Evolutionary conservation across 2,113 vertebrate genomes (phyloP).

Genomic region (Cryptoleucopteryx plumbea): DNA sequence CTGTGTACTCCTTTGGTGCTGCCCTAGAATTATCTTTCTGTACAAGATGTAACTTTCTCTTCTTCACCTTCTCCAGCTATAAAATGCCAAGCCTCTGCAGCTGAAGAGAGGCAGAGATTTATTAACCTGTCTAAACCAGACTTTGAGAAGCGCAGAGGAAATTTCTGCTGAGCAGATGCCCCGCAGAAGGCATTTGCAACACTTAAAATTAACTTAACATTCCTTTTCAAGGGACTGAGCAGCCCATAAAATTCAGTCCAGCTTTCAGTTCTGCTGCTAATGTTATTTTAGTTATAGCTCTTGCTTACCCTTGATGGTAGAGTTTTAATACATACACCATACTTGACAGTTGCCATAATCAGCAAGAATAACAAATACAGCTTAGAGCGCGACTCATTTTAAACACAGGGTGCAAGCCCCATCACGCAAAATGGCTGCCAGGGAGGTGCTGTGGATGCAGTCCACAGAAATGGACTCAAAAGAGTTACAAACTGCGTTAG

Average conservation of each 20-base stretch:
- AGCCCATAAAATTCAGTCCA: not conserved
- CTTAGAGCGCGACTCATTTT: not conserved
- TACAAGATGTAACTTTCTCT: not conserved
- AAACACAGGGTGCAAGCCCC: not conserved
- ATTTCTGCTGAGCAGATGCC: slow-evolving; percentile 42
- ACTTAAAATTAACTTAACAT: slow-evolving; percentile 14
- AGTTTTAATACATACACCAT: not conserved
- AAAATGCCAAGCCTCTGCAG: slow-evolving; percentile 8
- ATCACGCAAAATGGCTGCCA: fast-evolving
- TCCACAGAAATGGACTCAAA: not conserved
- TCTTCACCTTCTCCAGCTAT: not conserved
- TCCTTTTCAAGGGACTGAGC: not conserved
- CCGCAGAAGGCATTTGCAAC: not conserved
- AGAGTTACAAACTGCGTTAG: not conserved
- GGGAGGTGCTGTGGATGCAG: not conserved
- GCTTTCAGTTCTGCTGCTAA: not conserved
- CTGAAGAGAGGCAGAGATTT: slow-evolving; percentile 14
- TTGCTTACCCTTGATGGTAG: not conserved
- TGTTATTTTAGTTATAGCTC: not conserved
- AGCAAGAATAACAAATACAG: not conserved
- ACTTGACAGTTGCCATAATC: not conserved
- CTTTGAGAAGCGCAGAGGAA: not conserved
- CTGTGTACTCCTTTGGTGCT: not conserved
- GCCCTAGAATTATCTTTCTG: not conserved
- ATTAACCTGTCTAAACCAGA: slow-evolving; percentile 33